Evolutionary conservation across 37 sponge, comb jelly and placozoan species (phyloP).

Genomic region (Lycopodina hypogea): DNA sequence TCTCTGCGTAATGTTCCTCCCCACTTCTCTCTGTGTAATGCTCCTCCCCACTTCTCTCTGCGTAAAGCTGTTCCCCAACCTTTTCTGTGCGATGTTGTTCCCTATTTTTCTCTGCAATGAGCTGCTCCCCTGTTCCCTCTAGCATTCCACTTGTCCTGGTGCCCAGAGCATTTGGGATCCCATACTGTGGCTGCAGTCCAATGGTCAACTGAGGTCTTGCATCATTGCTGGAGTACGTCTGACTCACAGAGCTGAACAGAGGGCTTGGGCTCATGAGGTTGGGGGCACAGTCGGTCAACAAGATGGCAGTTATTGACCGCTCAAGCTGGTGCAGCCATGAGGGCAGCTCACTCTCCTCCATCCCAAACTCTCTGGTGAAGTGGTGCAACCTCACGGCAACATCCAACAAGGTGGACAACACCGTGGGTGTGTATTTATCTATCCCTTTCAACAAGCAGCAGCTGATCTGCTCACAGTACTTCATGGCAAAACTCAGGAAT

Average conservation of each 20-base stretch:
- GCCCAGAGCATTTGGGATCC: too few relatives aligned
- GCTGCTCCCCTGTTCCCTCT: too few relatives aligned
- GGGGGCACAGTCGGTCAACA: slow-evolving; percentile 22
- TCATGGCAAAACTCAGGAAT: slow-evolving; percentile 30
- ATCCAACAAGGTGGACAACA: slow-evolving; percentile 34
- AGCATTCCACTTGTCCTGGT: too few relatives aligned
- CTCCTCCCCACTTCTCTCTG: too few relatives aligned
- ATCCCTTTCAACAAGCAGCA: slow-evolving; percentile 17
- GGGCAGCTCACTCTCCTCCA: slow-evolving; percentile 63
- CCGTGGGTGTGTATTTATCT: slow-evolving; percentile 3
- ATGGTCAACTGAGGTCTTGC: slow-evolving; percentile 2
- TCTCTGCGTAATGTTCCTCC: too few relatives aligned
- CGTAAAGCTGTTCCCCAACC: too few relatives aligned
- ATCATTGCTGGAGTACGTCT: slow-evolving; percentile 11
- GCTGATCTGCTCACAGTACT: slow-evolving; percentile 67
- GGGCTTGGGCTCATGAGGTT: slow-evolving; percentile 28
- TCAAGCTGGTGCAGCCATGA: slow-evolving; percentile 53
- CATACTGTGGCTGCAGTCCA: slow-evolving; percentile 2
- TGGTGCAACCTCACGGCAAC: slow-evolving; percentile 45
- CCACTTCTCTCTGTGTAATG: too few relatives aligned
- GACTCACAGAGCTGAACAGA: slow-evolving; percentile 50
- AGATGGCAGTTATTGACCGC: slow-evolving; percentile 1
- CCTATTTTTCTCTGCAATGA: too few relatives aligned
- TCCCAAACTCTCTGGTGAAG: slow-evolving; percentile 22
- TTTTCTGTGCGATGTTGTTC: too few relatives aligned